Percentiles rank a stretch among this genome's conserved stretches.
Conservation (phyloP, 2,888 invertebrate species). For the Adelphocoris suturalis region DNA sequence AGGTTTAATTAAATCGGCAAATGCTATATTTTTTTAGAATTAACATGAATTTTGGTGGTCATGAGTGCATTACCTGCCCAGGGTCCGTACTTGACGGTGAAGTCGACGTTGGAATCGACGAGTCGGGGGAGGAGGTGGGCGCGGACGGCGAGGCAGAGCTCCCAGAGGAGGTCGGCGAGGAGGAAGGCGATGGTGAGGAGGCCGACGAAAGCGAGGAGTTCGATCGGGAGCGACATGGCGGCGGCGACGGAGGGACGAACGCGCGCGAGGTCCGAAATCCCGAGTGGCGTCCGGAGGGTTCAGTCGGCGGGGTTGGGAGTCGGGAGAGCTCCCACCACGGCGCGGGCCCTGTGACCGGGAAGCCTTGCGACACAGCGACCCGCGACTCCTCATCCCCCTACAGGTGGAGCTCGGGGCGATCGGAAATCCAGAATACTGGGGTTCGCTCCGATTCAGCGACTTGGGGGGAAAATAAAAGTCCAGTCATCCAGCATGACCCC, state of each 20-base stretch:
- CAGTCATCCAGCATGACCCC: too few species aligned
- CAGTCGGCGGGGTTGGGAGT: neutral
- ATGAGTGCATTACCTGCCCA: slow-evolving; percentile 97
- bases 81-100: slow-evolving; percentile 86
- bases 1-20: too few species aligned
- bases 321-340: neutral
- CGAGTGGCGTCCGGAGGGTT: neutral
- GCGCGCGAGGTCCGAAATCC: neutral
- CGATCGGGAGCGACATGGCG: slow-evolving; percentile 62
- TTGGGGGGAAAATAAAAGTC: too few species aligned
- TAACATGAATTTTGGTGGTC: too few species aligned
- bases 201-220: slow-evolving; percentile 80
- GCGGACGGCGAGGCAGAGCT: slow-evolving; percentile 81
- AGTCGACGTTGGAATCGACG: slow-evolving; percentile 75
- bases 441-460: too few species aligned
- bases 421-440: too few species aligned
- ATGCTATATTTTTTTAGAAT: too few species aligned
- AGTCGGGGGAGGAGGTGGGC: slow-evolving; percentile 85
- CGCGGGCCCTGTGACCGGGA: slow-evolving; percentile 4
- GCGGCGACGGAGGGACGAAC: neutral
- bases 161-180: slow-evolving; percentile 83
- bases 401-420: too few species aligned
- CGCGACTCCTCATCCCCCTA: neutral
- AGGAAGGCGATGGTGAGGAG: slow-evolving; percentile 80
- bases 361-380: neutral